Conservation (phyloP, 92 coral and sea anemone species). For the Phenganax marumi region DNA sequence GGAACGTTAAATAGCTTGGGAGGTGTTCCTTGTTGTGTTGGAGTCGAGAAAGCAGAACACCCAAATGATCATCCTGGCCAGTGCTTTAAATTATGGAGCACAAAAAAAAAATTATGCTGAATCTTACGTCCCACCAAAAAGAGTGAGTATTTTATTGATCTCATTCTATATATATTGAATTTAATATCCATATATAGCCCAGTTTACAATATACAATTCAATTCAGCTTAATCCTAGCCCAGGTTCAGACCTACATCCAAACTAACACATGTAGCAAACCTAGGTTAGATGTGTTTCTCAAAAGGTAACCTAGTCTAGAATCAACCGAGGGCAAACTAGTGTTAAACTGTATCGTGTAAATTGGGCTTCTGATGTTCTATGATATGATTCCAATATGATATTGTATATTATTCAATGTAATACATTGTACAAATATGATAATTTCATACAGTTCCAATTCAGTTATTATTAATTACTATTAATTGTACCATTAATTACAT, state of each 20-base stretch:
- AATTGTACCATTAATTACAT: background rate
- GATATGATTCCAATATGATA: no score
- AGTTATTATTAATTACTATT: background rate
- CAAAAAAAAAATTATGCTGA: constrained; percentile 15
- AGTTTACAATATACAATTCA: background rate
- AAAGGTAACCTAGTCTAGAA: no score
- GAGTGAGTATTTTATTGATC: background rate
- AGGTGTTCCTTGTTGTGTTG: background rate
- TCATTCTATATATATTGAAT: no score
- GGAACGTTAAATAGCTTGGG: background rate
- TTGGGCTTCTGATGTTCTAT: no score
- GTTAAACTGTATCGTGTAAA: no score
- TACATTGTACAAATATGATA: no score
- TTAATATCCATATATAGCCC: background rate
- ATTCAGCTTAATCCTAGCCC: background rate
- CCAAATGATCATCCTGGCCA: background rate
- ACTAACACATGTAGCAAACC: no score
- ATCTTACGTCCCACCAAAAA: constrained; percentile 12
- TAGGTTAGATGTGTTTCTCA: no score
- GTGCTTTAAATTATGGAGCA: constrained; percentile 19
- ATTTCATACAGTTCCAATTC: no score
- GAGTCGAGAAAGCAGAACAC: background rate
- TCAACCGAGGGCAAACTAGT: no score
- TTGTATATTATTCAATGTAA: no score
- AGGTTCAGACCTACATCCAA: no score